Conservation (phyloP, 2,797 vertebrate genomes). For the Muscicapa comitata region DNA sequence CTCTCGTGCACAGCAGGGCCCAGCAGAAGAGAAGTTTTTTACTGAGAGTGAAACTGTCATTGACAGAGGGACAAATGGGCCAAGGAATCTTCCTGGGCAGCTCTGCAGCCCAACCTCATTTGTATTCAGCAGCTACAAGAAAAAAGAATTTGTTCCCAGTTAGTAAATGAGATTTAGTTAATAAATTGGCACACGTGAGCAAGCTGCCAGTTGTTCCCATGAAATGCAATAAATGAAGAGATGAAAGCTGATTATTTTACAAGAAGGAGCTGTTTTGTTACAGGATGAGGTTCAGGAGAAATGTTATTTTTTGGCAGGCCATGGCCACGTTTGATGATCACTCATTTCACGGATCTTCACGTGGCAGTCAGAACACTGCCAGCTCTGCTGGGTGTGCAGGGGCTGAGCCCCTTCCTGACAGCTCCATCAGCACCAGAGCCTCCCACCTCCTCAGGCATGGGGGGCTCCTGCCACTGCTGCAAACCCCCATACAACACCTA, state of each 20-base stretch:
- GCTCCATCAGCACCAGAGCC: background rate
- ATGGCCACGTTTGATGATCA: background rate
- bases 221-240: background rate
- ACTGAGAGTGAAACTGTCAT: background rate
- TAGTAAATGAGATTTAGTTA: constrained; percentile 35
- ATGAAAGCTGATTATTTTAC: background rate
- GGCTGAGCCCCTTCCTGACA: background rate
- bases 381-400: background rate
- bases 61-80: background rate
- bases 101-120: background rate
- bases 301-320: background rate
- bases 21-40: background rate
- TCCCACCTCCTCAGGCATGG: background rate
- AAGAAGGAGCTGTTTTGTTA: background rate
- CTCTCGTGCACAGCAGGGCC: background rate
- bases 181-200: constrained; percentile 5
- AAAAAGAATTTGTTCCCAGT: background rate
- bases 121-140: background rate
- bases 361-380: background rate
- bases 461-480: background rate
- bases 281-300: background rate
- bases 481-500: background rate
- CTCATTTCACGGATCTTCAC: background rate
- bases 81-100: background rate
- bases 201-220: background rate